phyloP scores from a whole-genome alignment of 2,113 vertebrate species.

The Pangasianodon gigas region DNA sequence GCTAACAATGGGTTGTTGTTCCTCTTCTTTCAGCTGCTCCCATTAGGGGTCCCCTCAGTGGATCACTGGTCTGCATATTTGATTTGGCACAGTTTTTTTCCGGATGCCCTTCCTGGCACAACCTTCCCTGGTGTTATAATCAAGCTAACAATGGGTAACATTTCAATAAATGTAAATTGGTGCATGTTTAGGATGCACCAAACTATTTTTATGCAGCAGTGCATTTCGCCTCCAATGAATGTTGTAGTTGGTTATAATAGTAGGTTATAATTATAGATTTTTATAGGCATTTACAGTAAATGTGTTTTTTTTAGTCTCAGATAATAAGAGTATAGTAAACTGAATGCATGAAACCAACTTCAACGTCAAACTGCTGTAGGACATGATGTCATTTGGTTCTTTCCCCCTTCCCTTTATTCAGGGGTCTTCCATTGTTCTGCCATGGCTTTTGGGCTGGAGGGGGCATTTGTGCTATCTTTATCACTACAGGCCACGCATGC shows the following conservation, averaged over 20 bases:
- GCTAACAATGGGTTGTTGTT: neutral
- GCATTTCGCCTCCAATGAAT: too few relatives aligned
- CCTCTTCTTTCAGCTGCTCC: too few relatives aligned
- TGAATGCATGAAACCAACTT: neutral
- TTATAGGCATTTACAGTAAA: neutral
- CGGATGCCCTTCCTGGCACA: too few relatives aligned
- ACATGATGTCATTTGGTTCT: constrained; percentile 17
- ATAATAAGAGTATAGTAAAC: neutral
- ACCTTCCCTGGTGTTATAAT: neutral
- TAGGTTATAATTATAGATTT: constrained; percentile 16
- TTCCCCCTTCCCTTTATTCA: neutral
- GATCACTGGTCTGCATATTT: too few relatives aligned
- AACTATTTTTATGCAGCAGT: neutral
- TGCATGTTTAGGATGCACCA: neutral
- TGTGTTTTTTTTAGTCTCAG: constrained; percentile 2
- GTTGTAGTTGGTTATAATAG: neutral
- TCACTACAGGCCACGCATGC: constrained; percentile 5
- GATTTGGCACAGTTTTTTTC: too few relatives aligned
- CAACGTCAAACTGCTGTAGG: neutral
- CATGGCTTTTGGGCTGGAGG: neutral
- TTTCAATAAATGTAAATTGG: neutral
- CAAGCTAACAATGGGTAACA: neutral
- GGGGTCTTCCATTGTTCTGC: constrained; percentile 10
- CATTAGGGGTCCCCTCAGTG: too few relatives aligned
- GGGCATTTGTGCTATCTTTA: constrained; percentile 38